Conservation (phyloP, 2,797 vertebrate genomes). For the Clarias pachynema region DNA sequence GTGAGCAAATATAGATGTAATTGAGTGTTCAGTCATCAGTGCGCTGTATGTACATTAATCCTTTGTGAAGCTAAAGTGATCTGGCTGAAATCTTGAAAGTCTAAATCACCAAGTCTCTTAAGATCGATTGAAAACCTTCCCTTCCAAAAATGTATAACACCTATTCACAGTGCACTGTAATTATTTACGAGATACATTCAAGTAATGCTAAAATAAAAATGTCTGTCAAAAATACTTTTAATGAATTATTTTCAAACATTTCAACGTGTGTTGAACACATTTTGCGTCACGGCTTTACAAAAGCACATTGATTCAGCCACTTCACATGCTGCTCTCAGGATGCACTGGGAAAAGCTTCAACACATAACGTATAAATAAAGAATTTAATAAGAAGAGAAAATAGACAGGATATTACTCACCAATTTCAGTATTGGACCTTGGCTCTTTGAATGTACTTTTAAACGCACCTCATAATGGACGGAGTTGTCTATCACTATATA, state of each 20-base stretch:
- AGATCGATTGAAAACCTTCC: no score
- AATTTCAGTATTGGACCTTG: conserved; percentile 25
- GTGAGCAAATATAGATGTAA: not conserved
- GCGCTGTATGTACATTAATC: not conserved
- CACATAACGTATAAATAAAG: conserved; percentile 6
- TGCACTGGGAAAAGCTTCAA: not conserved
- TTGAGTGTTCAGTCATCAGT: conserved; percentile 1
- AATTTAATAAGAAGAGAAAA: not conserved
- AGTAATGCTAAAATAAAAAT: not conserved
- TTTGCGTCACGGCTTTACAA: not conserved
- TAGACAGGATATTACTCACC: conserved; percentile 25
- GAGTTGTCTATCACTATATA: not conserved
- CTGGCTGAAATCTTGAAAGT: not conserved
- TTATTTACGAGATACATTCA: not conserved
- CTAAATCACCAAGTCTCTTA: conserved; percentile 2
- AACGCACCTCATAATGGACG: not conserved
- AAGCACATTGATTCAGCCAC: not conserved
- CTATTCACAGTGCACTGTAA: not conserved
- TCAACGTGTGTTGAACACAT: not conserved
- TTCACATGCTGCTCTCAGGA: not conserved
- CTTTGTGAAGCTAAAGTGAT: not conserved
- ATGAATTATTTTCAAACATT: not conserved
- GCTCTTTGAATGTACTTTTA: conserved; percentile 8
- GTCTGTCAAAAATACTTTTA: no score
- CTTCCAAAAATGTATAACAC: not conserved